These are phyloP conservation scores for Sebastes baramenuke DNA, from an alignment of 2,797 vertebrate genomes.

Conservation along the genomic window DNA sequence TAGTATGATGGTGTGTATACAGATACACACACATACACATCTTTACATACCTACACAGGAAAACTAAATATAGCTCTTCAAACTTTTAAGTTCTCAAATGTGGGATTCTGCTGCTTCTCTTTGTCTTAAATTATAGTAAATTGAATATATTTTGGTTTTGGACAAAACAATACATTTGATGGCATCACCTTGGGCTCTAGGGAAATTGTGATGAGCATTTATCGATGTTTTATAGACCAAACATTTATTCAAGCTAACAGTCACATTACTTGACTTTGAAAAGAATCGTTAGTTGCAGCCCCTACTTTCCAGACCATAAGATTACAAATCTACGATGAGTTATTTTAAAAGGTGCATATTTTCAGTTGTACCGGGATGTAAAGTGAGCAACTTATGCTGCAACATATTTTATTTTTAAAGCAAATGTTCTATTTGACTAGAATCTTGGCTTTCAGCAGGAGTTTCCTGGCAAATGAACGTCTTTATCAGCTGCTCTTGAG, in stretches of 20 bases:
- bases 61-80: too few relatives aligned
- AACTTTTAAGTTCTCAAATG: too few relatives aligned
- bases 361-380: not conserved
- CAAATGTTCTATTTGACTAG: not conserved
- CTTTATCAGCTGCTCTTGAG: not conserved
- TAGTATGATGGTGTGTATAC: not conserved
- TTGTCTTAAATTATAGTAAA: not conserved
- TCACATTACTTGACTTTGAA: not conserved
- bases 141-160: too few relatives aligned
- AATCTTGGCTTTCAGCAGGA: not conserved
- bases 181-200: not conserved
- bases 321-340: not conserved
- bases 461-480: not conserved
- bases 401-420: constrained; percentile 12
- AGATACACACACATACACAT: too few relatives aligned
- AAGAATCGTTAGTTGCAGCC: not conserved
- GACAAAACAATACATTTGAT: not conserved
- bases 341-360: not conserved
- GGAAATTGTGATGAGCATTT: not conserved
- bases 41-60: too few relatives aligned
- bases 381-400: not conserved
- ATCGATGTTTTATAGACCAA: not conserved
- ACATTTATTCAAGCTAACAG: not conserved
- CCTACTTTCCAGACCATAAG: not conserved
- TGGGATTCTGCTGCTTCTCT: not conserved